Evolutionary conservation across 2,797 vertebrate species (phyloP), one percentile per base, ranked within the genome.

Genomic region (Cichlasoma orientale): DNA sequence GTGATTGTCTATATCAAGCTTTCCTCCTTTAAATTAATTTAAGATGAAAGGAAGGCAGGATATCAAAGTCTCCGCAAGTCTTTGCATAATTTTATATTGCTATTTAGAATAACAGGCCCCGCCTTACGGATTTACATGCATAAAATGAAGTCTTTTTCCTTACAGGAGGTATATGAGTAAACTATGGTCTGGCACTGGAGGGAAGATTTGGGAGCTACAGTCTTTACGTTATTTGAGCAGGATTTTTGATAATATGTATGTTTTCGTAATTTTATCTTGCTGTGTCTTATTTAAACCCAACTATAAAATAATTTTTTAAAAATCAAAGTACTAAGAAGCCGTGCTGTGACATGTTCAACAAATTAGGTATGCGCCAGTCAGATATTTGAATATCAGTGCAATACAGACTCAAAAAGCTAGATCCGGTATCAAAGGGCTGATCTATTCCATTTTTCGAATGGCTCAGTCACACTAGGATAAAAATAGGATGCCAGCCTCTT

Each of bases 11-110:
- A 29, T 58, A 53, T 68, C 38, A 74, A 80, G 82, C 3, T 38
- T 68, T 33, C 2, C 53, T n/a, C 55, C 66, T 74, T 80, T 74
- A 77, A 83, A 87, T 80, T 72, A 14, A 81, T 82, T 74, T 44
- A 25, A 56, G 59, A 19, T 13, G 18, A 71, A 66, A 50, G 29
- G 56, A 36, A 33, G 44, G 4, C 25, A 27, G 55, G 36, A 74
- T 57, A 83, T 79, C 23, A 79, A 69, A 72, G 75, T 70, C 38
- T 23, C 31, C 44, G 50, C 36, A n/a, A n/a, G 52, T 53, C 55
- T 75, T 56, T 52, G 41, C 36, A 66, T 68, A 25, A 73, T 52
- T 69, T 79, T 27, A 36, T 36, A 29, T 31, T 38, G 25, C 77
- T 55, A 72, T 16, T 18, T 53, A 52, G 69, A n/a, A 44, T 80